phyloP scores from a whole-genome alignment of 2,113 vertebrate species.

The Pachycephala philippinensis region DNA sequence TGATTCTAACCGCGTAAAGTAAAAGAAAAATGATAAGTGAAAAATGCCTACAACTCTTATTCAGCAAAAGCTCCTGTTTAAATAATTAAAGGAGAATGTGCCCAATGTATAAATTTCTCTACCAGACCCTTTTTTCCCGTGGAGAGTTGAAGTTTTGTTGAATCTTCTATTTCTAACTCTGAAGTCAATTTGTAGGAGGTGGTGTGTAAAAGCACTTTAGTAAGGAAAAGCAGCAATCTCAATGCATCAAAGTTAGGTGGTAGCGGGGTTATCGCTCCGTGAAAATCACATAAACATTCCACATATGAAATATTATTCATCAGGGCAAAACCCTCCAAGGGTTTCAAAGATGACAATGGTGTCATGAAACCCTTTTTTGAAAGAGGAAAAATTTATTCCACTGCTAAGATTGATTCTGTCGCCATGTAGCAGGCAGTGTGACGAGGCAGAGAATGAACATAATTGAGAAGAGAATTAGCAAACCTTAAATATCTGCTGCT shows the following conservation, averaged over 20 bases:
- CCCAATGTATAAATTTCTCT: conserved; percentile 66
- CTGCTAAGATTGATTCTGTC: conserved; percentile 78
- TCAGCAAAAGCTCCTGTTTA: conserved; percentile 33
- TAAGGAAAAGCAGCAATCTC: conserved; percentile 69
- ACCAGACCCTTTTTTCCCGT: conserved; percentile 20
- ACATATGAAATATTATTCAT: conserved; percentile 84
- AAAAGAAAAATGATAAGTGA: background rate
- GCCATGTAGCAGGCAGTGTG: conserved; percentile 67
- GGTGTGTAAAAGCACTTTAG: conserved; percentile 80
- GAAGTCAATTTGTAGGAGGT: conserved; percentile 78
- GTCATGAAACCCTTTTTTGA: conserved; percentile 72
- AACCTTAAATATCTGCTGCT: conserved; percentile 89
- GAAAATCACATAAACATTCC: conserved; percentile 84
- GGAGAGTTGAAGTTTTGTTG: conserved; percentile 66
- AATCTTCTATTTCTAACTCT: conserved; percentile 75
- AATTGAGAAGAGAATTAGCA: conserved; percentile 92
- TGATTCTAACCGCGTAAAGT: background rate
- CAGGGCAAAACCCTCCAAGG: conserved; percentile 72
- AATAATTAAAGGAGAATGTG: conserved; percentile 52
- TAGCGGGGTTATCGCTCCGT: conserved; percentile 72
- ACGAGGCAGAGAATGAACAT: conserved; percentile 71
- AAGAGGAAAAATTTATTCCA: conserved; percentile 69
- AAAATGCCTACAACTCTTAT: conserved; percentile 31
- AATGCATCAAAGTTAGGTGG: conserved; percentile 78
- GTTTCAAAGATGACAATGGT: conserved; percentile 75